A percentile compares a stretch with the other conserved stretches of the same genome.
phyloP scores from a whole-genome alignment of 2,113 vertebrate species.

The Cyprinus carpio region DNA sequence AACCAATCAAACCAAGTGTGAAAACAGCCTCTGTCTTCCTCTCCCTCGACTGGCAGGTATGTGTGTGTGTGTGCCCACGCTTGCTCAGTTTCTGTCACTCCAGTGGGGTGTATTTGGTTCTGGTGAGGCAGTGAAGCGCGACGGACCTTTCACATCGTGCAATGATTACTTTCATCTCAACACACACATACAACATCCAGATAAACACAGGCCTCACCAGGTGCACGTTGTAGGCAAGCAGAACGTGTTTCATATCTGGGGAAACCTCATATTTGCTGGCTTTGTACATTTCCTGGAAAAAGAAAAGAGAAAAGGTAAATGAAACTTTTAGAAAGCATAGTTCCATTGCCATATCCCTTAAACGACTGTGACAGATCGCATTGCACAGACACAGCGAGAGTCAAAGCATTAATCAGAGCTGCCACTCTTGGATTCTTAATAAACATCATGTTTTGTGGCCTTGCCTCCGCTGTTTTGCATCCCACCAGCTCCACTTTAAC shows the following conservation, averaged over 20 bases:
- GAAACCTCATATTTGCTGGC: slow-evolving; percentile 93
- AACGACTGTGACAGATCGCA: slow-evolving; percentile 67
- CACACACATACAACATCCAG: background rate
- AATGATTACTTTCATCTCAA: slow-evolving; percentile 60
- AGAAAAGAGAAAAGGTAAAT: slow-evolving; percentile 41
- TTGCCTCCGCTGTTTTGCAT: slow-evolving; percentile 28
- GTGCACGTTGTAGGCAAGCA: slow-evolving; percentile 89
- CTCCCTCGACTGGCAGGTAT: slow-evolving; percentile 76
- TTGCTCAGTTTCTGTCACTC: slow-evolving; percentile 55
- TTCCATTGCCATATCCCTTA: slow-evolving; percentile 65
- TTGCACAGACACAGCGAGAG: slow-evolving; percentile 26
- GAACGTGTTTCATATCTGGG: slow-evolving; percentile 88
- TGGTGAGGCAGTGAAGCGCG: slow-evolving; percentile 58
- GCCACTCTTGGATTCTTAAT: slow-evolving; percentile 50
- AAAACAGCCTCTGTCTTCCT: background rate
- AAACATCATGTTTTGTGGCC: slow-evolving; percentile 64
- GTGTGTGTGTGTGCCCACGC: slow-evolving; percentile 56
- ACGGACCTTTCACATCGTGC: slow-evolving; percentile 57
- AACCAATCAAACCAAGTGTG: slow-evolving; percentile 8
- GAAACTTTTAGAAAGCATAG: slow-evolving; percentile 59
- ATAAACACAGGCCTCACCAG: slow-evolving; percentile 74
- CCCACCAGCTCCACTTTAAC: background rate
- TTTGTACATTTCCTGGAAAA: slow-evolving; percentile 85
- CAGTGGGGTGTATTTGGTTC: slow-evolving; percentile 49
- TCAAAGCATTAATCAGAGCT: slow-evolving; percentile 67